Percentiles rank a stretch among this genome's conserved stretches.
Evolutionary conservation across 2,113 vertebrate genomes (phyloP).

Genomic region (Microcebus ravelobensis): DNA sequence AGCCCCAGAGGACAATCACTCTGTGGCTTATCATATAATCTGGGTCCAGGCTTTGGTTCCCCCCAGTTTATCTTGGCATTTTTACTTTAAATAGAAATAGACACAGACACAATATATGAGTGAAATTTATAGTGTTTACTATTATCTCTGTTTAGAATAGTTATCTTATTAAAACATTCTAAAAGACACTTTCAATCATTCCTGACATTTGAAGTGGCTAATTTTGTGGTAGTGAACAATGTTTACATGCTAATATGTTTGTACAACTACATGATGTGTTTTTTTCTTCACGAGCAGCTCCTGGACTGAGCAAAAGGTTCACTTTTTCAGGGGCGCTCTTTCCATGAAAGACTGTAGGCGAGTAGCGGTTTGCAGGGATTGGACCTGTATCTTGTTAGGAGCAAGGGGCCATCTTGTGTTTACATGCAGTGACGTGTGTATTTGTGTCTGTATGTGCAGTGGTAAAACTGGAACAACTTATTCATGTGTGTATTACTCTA

Average conservation of each 20-base stretch:
- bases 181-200: not conserved
- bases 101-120: not conserved
- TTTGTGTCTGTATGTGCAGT: conserved; percentile 32
- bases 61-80: not conserved
- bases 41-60: not conserved
- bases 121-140: not conserved
- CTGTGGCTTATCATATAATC: not conserved
- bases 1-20: not conserved
- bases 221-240: conserved; percentile 10
- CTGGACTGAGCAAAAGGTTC: not conserved
- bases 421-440: conserved; percentile 7
- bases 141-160: conserved; percentile 34
- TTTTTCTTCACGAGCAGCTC: not conserved
- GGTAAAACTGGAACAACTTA: conserved; percentile 14
- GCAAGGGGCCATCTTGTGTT: not conserved
- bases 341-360: not conserved
- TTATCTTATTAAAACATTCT: not conserved
- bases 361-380: not conserved
- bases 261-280: not conserved
- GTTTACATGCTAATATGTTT: conserved; percentile 41
- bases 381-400: not conserved
- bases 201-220: not conserved
- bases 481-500: not conserved
- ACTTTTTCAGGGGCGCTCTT: not conserved
- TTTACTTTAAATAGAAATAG: conserved; percentile 54